Base-by-base conservation (phyloP, 2,888 invertebrate species). In the Lochmaea crataegi region DNA sequence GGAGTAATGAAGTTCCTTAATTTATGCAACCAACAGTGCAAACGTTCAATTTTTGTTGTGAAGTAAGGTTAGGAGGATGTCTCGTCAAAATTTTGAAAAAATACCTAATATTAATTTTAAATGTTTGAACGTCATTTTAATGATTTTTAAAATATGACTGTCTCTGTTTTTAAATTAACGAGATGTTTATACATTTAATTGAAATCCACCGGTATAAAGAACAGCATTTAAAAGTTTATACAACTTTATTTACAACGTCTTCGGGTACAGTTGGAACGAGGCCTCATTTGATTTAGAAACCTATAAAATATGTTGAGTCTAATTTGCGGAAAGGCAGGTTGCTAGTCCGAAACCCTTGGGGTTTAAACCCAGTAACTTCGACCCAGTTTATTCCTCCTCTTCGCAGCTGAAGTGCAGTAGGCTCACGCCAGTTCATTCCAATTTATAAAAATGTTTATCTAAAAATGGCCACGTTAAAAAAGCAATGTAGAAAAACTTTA, bases 221-320 rank as follows among this genome's bases (percentile, higher is more conserved):
- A 16, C 9, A 53, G 9, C 0, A 16, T 53, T 53, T 53, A 18
- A 53, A 53, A 53, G 53, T 53, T 53, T 18, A 53, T 9, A 53
- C 53, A 53, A 53, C 16, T 53, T 53, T 53, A 53, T 53, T 53
- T 53, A 53, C 16, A 1, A 53, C 18, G 16, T 53, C 18, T 53
- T 53, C 10, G 18, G 18, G 18, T 53, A 16, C 16, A 18, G 11
- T 18, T 53, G 53, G 10, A 53, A 18, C 53, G 3, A 53, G 10
- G 53, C 9, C 53, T 53, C 53, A 53, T 53, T 53, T 53, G 53
- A 53, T 53, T 53, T 53, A 53, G 18, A 18, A 53, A 53, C 16
- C 18, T 53, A 53, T 53, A 53, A 53, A 53, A 53, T 53, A 53
- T 53, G 53, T 53, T 53, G 53, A 53, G 53, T 18, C 16, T 53